Evolutionary conservation across 2,888 invertebrate species (phyloP).

Genomic region (Coelopa pilipes): DNA sequence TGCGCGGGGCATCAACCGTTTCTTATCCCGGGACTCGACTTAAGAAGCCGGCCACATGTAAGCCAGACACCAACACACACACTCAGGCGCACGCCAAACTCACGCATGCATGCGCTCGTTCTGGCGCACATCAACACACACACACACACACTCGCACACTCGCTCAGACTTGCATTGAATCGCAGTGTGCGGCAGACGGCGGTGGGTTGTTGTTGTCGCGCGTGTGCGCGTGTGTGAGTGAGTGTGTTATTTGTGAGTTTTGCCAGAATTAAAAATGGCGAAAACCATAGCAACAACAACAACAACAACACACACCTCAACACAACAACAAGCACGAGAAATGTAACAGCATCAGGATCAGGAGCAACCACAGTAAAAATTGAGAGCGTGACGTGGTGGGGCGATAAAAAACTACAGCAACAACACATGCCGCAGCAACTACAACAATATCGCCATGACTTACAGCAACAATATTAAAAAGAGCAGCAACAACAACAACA

Average conservation of each 20-base stretch:
- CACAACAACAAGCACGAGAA: background rate
- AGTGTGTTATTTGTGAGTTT: constrained; percentile 19
- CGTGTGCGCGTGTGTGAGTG: background rate
- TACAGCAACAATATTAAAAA: constrained; percentile 1
- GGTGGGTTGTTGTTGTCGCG: background rate
- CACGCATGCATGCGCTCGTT: too few species aligned
- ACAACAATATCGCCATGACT: background rate
- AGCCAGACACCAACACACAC: too few species aligned
- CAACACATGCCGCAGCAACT: background rate
- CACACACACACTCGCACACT: background rate
- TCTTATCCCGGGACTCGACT: too few species aligned
- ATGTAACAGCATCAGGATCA: too few species aligned
- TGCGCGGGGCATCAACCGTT: too few species aligned
- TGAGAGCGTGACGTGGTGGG: too few species aligned
- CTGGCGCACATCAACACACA: background rate
- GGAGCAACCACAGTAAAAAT: too few species aligned
- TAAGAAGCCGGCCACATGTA: too few species aligned
- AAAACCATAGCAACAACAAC: background rate
- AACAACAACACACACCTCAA: background rate
- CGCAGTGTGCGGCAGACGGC: background rate
- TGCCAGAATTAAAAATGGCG: constrained; percentile 24
- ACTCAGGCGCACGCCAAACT: too few species aligned
- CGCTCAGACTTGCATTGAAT: background rate
- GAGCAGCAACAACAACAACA: background rate
- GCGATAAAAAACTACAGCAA: background rate